Base-by-base conservation (phyloP, 1,140 invertebrate species). In the Cephus cinctus region DNA sequence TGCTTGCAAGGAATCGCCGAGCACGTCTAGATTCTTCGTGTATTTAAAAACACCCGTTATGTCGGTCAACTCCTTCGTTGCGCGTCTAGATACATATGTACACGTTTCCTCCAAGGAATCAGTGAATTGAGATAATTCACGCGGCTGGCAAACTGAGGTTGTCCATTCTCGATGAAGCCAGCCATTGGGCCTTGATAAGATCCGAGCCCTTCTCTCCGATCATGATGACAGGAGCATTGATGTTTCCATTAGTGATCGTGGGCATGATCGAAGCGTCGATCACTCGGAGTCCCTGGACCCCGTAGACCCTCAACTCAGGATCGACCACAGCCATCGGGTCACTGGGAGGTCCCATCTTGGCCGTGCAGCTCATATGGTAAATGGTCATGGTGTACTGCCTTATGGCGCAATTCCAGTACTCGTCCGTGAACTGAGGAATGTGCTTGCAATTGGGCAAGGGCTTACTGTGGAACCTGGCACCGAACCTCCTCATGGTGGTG, bases 131-230 rank as follows among this genome's bases (percentile, higher is more conserved):
- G n/a, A n/a, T n/a, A n/a, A n/a, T 30, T 30, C 27, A 30, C 27
- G 27, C 27, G 9, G 8, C 27, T 30, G 9, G 8, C 8, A 12
- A 8, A 9, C 8, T 30, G 12, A 30, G 8, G 27, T 30, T 30
- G 27, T 30, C 27, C 45, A 64, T 71, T 14, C 56, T 65, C 9
- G 49, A 43, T 8, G 56, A 70, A 5, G 60, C 53, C 5, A 81
- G 54, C 86, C 87, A 89, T 23, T 84, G 72, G 38, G 80, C 76
- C 63, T 91, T 91, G 5, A 96, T 87, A 64, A 95, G 64, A 74
- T 96, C 92, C 0, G 92, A 82, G 0, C 87, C 92, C 66, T 94
- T 95, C 63, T 97, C 94, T 0, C 78, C 94, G n/a, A 97, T 91
- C 92, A 96, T 96, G 6, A 96, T 89, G 0, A 86, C 84, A 0